Base-by-base conservation (phyloP, 2,888 invertebrate genomes). In the Hypomecis atomaria region DNA sequence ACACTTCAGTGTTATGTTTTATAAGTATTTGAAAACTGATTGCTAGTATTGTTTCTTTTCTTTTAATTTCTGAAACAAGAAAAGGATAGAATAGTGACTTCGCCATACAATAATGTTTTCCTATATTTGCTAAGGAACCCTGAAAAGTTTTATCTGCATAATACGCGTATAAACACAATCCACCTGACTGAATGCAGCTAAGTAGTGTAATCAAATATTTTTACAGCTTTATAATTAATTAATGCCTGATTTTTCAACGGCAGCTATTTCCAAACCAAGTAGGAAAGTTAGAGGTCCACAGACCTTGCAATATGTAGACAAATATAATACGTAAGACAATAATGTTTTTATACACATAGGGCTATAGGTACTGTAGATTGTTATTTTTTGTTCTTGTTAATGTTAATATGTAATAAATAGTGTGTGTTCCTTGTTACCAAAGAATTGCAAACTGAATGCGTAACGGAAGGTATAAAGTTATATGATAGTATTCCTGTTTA, bases 371-470 rank as follows among this genome's bases (percentile, higher is more conserved):
- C 73, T 79, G 79, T 84, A 85, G 81, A 85, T 92, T 91, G 92
- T 91, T 92, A 85, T 86, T 87, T 36, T 82, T 86, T 89, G 85
- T 90, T 90, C 88, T 91, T 92, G 87, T 90, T 86, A 85, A 86
- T 89, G 84, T 88, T 88, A 59, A 59, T 67, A 87, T 59, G 54
- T 66, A 58, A 66, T 88, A 52, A 40, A 52, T 52, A 87, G 82
- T 83, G 90, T 85, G 89, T 90, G 91, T 91, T 91, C 89, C 91
- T 90, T 88, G 92, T 92, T 92, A 90, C 92, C 92, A 92, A 92
- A 92, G 92, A 92, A 87, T 82, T 85, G 78, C 71, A 71, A 81
- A 79, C 79, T 75, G 74, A 79, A 60, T 66, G 60, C 54, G 60
- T 64, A 68, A 84, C 75, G 77, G 78, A 78, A 75, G 72, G 77